Percentiles rank a stretch among this genome's conserved stretches.
phyloP scores from a whole-genome alignment of 2,888 invertebrate genomes.

The Lasioglossum lativentre region DNA sequence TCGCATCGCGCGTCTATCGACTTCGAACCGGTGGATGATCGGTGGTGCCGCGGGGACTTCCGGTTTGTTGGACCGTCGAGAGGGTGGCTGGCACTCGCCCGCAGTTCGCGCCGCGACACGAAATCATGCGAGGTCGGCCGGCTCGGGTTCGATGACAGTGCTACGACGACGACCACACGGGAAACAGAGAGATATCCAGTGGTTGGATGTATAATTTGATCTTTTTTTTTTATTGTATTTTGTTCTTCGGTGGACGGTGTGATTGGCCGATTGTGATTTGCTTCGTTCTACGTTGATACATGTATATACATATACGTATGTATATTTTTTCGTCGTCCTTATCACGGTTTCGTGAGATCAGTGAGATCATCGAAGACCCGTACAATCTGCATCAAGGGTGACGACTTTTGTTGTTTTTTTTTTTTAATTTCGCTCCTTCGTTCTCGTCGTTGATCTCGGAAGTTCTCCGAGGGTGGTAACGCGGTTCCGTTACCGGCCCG shows the following conservation, averaged over 20 bases:
- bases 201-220: background rate
- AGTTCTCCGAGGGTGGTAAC: background rate
- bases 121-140: constrained; percentile 3
- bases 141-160: constrained; percentile 2
- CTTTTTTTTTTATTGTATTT: background rate
- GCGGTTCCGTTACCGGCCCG: background rate
- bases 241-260: constrained; percentile 9
- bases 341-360: background rate
- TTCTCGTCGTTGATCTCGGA: background rate
- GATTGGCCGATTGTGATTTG: constrained; percentile 9
- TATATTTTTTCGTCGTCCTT: background rate
- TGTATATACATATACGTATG: too few relatives aligned
- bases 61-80: constrained; percentile 37
- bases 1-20: constrained; percentile 48
- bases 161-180: background rate
- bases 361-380: background rate
- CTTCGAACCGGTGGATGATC: constrained; percentile 27
- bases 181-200: constrained; percentile 4
- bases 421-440: too few relatives aligned
- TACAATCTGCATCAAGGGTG: background rate
- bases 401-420: background rate
- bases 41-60: constrained; percentile 36
- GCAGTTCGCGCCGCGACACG: constrained; percentile 5
- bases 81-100: constrained; percentile 17
- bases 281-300: background rate